These are phyloP conservation scores for Parnassius glacialis DNA, from an alignment of 2,888 invertebrate genomes.

Conservation along the genomic window DNA sequence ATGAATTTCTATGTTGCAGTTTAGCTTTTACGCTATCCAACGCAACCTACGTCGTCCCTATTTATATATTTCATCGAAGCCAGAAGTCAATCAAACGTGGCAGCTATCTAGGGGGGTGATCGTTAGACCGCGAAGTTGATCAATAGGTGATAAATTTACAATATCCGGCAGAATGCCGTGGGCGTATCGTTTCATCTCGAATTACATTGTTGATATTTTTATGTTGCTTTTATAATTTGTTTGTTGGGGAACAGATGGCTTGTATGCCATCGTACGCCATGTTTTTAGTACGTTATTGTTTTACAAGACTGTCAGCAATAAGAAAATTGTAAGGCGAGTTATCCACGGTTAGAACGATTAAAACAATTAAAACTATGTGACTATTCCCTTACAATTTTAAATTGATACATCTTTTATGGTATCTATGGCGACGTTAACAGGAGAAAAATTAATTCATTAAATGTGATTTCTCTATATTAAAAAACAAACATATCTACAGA, in stretches of 20 bases:
- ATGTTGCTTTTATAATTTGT: slow-evolving; percentile 14
- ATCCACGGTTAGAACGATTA: no score
- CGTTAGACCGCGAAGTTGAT: slow-evolving; percentile 34
- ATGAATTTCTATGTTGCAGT: no score
- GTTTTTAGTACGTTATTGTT: slow-evolving; percentile 1
- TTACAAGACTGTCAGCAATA: neutral
- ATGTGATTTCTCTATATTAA: no score
- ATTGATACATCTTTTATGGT: no score
- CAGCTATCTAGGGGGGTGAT: slow-evolving; percentile 9
- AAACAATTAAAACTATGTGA: no score
- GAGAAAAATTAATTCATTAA: no score
- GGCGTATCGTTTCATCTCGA: slow-evolving; percentile 16
- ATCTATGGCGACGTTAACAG: no score
- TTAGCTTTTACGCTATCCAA: no score
- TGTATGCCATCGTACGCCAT: slow-evolving; percentile 9
- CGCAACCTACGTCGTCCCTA: neutral
- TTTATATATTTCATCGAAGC: neutral
- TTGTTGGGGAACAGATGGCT: slow-evolving; percentile 10
- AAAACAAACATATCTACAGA: no score
- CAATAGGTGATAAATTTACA: slow-evolving; percentile 32
- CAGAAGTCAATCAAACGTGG: slow-evolving; percentile 12
- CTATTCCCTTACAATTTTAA: no score
- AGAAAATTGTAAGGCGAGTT: no score
- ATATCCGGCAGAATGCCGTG: slow-evolving; percentile 31
- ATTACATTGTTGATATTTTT: slow-evolving; percentile 14